Evolutionary conservation across 2,888 invertebrate genomes (phyloP).

Genomic region (Ornithoptera alexandrae): DNA sequence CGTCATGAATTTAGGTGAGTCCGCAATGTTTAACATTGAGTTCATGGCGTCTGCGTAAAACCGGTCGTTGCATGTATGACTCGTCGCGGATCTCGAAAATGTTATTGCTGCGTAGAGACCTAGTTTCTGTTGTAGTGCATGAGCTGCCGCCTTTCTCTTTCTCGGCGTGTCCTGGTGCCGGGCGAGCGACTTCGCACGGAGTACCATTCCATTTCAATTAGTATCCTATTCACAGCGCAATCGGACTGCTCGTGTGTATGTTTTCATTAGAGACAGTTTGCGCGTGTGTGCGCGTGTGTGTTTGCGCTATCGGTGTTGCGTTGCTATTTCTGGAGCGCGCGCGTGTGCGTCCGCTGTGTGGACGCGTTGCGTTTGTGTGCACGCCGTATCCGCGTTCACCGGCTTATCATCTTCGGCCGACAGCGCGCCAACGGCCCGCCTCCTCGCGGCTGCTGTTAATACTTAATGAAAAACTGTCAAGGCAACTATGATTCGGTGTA

Average conservation of each 20-base stretch:
- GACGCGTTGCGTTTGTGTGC: constrained; percentile 46
- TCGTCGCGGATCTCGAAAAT: constrained; percentile 33
- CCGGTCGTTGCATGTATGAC: constrained; percentile 53
- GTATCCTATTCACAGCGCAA: constrained; percentile 68
- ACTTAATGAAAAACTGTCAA: background rate
- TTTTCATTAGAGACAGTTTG: constrained; percentile 73
- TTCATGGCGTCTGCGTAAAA: constrained; percentile 66
- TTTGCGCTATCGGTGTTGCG: constrained; percentile 74
- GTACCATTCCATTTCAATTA: constrained; percentile 69
- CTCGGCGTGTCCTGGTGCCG: constrained; percentile 35
- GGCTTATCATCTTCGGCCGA: constrained; percentile 67
- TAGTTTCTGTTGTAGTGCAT: constrained; percentile 51
- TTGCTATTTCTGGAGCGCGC: constrained; percentile 62
- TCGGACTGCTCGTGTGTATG: constrained; percentile 57
- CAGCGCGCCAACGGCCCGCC: constrained; percentile 56
- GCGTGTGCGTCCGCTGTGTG: constrained; percentile 47
- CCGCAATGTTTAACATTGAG: constrained; percentile 58
- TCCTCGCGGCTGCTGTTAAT: constrained; percentile 37
- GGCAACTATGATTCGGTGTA: background rate
- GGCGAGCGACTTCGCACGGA: constrained; percentile 48
- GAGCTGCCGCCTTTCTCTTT: constrained; percentile 35
- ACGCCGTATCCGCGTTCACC: constrained; percentile 66
- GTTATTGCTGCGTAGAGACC: constrained; percentile 39
- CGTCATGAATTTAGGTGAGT: constrained; percentile 80
- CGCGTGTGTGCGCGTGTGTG: constrained; percentile 47